Base-by-base conservation (phyloP, 2,888 invertebrate species). In the Amphiduros pacificus region DNA sequence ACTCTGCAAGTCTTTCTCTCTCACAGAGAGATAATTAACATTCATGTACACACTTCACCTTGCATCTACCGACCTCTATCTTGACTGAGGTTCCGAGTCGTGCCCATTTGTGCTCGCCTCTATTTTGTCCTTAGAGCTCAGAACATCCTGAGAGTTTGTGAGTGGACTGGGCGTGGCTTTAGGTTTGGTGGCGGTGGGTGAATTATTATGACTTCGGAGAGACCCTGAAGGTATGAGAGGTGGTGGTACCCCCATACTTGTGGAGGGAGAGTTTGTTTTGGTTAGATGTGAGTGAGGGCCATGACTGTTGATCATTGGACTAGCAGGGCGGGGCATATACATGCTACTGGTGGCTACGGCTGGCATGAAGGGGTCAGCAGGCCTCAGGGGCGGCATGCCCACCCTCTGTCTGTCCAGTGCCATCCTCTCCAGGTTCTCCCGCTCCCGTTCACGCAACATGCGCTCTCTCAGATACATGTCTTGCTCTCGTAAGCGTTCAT, bases 401-500 rank as follows among this genome's bases (percentile, higher is more conserved):
- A 50, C 32, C 22, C 58, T 40, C n/a, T 62, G 57, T 3, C 62
- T 54, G 31, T 62, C 57, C 26, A 31, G n/a, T 22, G 11, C 32
- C 2, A 22, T 49, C 14, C 17, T 6, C 26, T 24, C 36, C 22
- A 58, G 57, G 20, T 27, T 32, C 26, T 54, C 41, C 4, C 52
- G 31, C 6, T 41, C 61, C 29, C 55, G 57, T n/a, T 62, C 62
- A 4, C 62, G 62, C 26, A 57, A 20, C 40, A 58, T 17, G 17
- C 57, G 17, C 26, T 62, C 71, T 88, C 88, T 63, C 93, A 92
- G 77, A 9, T 93, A 93, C 77, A 89, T 69, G n/a, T 59, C 65
- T 57, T 31, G 67, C 57, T 54, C 67, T 11, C 31, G 67, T 63
- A 51, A 66, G 51, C 54, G 68, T 65, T 87, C 88, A 28, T 36